A percentile compares a stretch with the other conserved stretches of the same genome.
phyloP scores from a whole-genome alignment of 2,113 vertebrate genomes.

The Pelodiscus sinensis region DNA sequence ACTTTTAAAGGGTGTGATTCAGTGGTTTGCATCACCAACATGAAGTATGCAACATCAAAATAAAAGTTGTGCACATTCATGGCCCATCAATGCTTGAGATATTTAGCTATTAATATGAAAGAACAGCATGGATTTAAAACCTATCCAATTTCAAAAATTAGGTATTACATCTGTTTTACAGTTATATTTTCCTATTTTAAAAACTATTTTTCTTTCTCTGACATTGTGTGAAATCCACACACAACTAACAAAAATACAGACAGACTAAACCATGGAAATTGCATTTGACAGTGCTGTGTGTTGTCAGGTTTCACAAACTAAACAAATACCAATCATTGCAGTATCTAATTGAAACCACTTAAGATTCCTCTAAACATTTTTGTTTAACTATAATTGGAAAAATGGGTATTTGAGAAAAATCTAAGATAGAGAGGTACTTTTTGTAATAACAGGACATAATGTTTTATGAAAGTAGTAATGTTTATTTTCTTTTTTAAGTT shows the following conservation, averaged over 20 bases:
- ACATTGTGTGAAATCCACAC: neutral
- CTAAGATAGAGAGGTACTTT: neutral
- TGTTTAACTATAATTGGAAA: neutral
- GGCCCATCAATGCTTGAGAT: neutral
- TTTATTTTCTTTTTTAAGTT: neutral
- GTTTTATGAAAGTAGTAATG: neutral
- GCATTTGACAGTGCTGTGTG: neutral
- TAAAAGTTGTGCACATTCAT: neutral
- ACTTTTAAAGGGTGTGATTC: neutral
- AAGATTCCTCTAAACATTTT: neutral
- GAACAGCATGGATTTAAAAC: neutral
- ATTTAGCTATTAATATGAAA: neutral
- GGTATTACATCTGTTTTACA: neutral
- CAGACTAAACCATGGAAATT: neutral
- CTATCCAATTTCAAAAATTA: neutral
- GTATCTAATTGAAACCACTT: neutral
- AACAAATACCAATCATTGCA: neutral
- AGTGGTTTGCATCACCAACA: neutral
- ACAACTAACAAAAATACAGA: neutral
- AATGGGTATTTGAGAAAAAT: neutral
- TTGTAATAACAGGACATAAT: neutral
- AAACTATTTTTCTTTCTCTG: neutral
- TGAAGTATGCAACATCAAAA: neutral
- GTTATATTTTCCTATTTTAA: neutral
- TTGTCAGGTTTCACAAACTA: neutral